Conservation (phyloP, 2,797 vertebrate species). For the Microctenopoma stevenorrisi region DNA sequence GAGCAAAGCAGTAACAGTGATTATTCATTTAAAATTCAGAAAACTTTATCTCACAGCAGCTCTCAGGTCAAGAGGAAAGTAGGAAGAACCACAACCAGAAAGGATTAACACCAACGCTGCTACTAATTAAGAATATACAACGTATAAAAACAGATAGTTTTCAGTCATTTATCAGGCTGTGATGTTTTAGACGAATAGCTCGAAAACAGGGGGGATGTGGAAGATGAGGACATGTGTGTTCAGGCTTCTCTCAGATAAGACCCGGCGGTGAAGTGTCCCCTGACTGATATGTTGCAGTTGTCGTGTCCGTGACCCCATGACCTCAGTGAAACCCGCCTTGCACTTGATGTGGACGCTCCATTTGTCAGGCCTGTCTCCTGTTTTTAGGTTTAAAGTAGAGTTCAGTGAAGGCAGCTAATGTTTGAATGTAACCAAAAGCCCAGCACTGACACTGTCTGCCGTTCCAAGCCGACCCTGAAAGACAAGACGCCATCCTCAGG, state of each 20-base stretch:
- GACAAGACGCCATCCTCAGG: background rate
- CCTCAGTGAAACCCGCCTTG: conserved; percentile 43
- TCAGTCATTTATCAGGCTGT: too few species aligned
- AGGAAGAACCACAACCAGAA: too few species aligned
- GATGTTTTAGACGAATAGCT: conserved; percentile 55
- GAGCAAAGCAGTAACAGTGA: too few species aligned
- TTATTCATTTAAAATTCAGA: too few species aligned
- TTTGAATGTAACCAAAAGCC: too few species aligned
- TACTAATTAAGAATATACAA: too few species aligned
- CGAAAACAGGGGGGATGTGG: conserved; percentile 18
- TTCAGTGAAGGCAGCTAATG: too few species aligned
- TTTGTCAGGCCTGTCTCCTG: conserved; percentile 30
- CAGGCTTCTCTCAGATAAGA: conserved; percentile 56
- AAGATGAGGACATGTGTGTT: conserved; percentile 56
- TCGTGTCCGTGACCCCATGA: conserved; percentile 58
- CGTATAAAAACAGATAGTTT: too few species aligned
- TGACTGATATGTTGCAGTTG: conserved; percentile 82
- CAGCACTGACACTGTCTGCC: background rate
- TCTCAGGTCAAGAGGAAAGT: too few species aligned
- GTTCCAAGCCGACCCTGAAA: conserved; percentile 9
- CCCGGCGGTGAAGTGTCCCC: conserved; percentile 70
- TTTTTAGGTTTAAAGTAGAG: too few species aligned
- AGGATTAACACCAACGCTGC: too few species aligned
- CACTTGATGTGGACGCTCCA: conserved; percentile 58
- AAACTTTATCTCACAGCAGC: too few species aligned